Evolutionary conservation across 2,888 invertebrate species (phyloP).

Genomic region (Noctua fimbriata): DNA sequence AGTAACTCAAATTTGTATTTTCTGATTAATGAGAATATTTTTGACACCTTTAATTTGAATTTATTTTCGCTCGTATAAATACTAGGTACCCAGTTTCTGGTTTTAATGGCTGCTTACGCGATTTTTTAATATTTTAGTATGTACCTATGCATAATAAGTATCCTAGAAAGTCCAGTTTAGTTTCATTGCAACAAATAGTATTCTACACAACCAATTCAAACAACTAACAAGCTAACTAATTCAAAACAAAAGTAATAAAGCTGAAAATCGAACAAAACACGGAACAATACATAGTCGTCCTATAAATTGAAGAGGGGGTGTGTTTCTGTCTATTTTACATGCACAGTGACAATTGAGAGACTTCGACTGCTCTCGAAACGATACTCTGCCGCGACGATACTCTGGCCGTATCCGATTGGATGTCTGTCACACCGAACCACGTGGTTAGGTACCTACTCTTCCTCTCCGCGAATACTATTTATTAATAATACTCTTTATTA

Average conservation of each 20-base stretch:
- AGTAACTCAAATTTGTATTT: too few relatives aligned
- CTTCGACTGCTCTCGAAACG: slow-evolving; percentile 23
- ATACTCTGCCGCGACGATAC: neutral
- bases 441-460: neutral
- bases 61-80: too few relatives aligned
- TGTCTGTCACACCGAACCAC: slow-evolving; percentile 34
- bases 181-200: neutral
- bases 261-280: slow-evolving; percentile 5
- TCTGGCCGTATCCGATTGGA: slow-evolving; percentile 11
- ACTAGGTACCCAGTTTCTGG: too few relatives aligned
- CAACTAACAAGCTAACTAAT: neutral
- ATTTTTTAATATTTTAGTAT: too few relatives aligned
- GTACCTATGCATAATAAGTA: too few relatives aligned
- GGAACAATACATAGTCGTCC: slow-evolving; percentile 3
- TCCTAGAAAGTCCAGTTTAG: neutral
- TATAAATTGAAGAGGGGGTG: slow-evolving; percentile 17
- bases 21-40: too few relatives aligned
- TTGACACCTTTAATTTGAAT: too few relatives aligned
- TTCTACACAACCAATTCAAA: neutral
- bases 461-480: neutral
- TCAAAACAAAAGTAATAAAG: neutral
- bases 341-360: slow-evolving; percentile 51
- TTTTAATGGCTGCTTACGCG: too few relatives aligned
- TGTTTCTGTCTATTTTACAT: slow-evolving; percentile 42
- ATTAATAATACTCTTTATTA: too few relatives aligned